phyloP scores from a whole-genome alignment of 2,113 vertebrate species.

The Theropithecus gelada region DNA sequence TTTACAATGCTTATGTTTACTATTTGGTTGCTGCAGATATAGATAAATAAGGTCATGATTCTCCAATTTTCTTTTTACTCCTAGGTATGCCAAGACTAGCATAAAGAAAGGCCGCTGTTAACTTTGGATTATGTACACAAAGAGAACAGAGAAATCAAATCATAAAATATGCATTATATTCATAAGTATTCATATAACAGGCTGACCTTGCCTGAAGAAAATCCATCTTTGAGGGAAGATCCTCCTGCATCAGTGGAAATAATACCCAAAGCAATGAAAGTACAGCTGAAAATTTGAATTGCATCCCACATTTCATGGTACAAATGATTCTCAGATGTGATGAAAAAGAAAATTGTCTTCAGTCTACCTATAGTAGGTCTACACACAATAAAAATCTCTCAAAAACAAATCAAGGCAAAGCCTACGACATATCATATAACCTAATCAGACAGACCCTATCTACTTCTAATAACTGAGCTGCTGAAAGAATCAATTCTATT shows the following conservation, averaged over 20 bases:
- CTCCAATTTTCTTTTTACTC: slow-evolving; percentile 21
- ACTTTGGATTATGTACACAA: slow-evolving; percentile 42
- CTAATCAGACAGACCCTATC: neutral
- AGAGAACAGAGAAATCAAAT: slow-evolving; percentile 4
- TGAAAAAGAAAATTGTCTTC: neutral
- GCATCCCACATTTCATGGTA: neutral
- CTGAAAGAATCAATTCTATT: neutral
- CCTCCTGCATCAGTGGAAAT: neutral
- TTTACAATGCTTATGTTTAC: slow-evolving; percentile 68
- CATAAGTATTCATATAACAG: slow-evolving; percentile 55
- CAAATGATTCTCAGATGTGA: slow-evolving; percentile 24
- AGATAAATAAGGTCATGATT: slow-evolving; percentile 1
- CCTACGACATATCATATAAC: neutral
- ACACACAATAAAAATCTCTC: neutral
- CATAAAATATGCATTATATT: slow-evolving; percentile 30
- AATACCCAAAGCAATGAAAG: neutral
- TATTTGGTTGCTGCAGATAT: slow-evolving; percentile 57
- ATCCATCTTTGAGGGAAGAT: neutral
- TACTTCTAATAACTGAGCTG: neutral
- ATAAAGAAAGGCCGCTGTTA: slow-evolving; percentile 49
- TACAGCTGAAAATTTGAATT: neutral
- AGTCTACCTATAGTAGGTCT: neutral
- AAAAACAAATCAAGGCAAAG: neutral
- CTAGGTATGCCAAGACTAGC: slow-evolving; percentile 37
- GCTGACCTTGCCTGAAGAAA: neutral